phyloP scores from a whole-genome alignment of 2,888 invertebrate genomes.

The Pardosa pseudoannulata region DNA sequence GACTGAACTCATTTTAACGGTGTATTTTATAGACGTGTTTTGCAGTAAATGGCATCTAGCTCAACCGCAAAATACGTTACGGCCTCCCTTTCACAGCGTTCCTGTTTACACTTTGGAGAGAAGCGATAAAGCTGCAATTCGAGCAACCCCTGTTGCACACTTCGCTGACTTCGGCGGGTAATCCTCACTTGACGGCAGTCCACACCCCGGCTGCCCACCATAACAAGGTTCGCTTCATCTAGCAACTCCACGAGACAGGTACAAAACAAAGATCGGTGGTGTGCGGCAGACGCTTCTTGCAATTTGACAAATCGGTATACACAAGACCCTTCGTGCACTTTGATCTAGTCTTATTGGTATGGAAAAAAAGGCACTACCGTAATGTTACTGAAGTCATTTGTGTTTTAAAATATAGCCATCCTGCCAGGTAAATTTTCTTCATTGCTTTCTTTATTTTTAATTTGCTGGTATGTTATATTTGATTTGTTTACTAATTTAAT shows the following conservation, averaged over 20 bases:
- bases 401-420: background rate
- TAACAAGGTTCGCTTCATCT: background rate
- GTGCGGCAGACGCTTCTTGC: too few relatives aligned
- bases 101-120: background rate
- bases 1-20: too few relatives aligned
- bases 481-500: too few relatives aligned
- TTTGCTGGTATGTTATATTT: too few relatives aligned
- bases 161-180: background rate
- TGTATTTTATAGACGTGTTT: too few relatives aligned
- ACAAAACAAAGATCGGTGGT: background rate
- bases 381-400: background rate
- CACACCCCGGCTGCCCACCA: constrained; percentile 7
- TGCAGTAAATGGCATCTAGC: too few relatives aligned
- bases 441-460: too few relatives aligned
- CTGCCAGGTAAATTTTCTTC: background rate
- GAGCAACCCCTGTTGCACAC: constrained; percentile 6
- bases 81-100: too few relatives aligned
- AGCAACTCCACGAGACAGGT: background rate
- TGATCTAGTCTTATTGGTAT: background rate
- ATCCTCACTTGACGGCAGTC: constrained; percentile 10
- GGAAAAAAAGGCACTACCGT: background rate
- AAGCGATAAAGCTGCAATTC: background rate
- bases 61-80: too few relatives aligned
- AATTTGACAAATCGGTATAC: too few relatives aligned
- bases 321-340: too few relatives aligned